phyloP scores from a whole-genome alignment of 2,888 invertebrate genomes.

The Leucophora obtusa region DNA sequence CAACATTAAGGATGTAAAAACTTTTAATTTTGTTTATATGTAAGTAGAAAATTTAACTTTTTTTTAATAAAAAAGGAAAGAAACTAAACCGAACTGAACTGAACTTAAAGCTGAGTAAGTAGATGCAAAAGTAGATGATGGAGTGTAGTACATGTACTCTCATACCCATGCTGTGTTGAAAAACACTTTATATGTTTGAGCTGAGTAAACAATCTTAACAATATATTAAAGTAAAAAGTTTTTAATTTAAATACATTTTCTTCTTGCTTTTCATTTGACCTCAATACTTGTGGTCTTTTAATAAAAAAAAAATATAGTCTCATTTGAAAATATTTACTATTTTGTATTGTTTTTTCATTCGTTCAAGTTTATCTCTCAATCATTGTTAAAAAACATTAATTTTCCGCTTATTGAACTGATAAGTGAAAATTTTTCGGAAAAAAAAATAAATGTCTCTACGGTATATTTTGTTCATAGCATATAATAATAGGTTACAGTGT shows the following conservation, averaged over 20 bases:
- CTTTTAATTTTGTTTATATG: constrained; percentile 67
- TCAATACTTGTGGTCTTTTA: constrained; percentile 48
- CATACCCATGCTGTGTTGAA: neutral
- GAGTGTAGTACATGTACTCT: neutral
- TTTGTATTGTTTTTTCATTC: constrained; percentile 26
- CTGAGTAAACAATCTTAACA: constrained; percentile 27
- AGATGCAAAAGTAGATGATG: constrained; percentile 6
- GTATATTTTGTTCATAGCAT: constrained; percentile 22
- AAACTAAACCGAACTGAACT: constrained; percentile 11
- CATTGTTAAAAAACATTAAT: constrained; percentile 56
- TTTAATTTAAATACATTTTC: constrained; percentile 36
- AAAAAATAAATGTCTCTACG: constrained; percentile 18
- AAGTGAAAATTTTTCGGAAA: constrained; percentile 38
- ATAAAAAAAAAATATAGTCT: constrained; percentile 9
- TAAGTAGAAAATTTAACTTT: constrained; percentile 34
- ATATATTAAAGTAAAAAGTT: constrained; percentile 35
- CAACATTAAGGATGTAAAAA: constrained; percentile 66
- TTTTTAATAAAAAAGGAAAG: constrained; percentile 11
- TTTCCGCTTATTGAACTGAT: constrained; percentile 61
- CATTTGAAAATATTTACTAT: constrained; percentile 42
- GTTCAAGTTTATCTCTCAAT: constrained; percentile 58
- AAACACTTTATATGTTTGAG: constrained; percentile 35
- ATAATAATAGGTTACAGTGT: constrained; percentile 37
- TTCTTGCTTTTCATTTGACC: constrained; percentile 38
- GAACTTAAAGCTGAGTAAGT: constrained; percentile 1